Conservation (phyloP, 2,113 vertebrate genomes). For the Cottus gobio region DNA sequence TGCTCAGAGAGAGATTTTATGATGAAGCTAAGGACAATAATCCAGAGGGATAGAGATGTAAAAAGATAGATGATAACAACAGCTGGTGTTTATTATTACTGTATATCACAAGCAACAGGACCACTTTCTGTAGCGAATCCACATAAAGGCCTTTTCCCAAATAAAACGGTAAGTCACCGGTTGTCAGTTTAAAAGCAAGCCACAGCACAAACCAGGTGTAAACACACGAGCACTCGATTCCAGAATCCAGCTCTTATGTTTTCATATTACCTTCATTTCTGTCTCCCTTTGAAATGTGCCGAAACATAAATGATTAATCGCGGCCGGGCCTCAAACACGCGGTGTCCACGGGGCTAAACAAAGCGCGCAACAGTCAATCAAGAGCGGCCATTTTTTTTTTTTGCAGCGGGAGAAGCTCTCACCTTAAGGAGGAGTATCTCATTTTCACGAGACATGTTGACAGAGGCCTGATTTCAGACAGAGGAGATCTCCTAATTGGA, state of each 20-base stretch:
- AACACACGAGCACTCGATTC: background rate
- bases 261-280: background rate
- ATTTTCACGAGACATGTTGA: constrained; percentile 78
- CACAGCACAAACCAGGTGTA: background rate
- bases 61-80: background rate
- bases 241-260: background rate
- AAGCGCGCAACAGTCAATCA: constrained; percentile 42
- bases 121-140: background rate
- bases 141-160: background rate
- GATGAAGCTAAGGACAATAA: background rate
- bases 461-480: constrained; percentile 71
- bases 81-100: background rate
- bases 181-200: background rate
- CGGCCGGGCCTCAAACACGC: constrained; percentile 32
- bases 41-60: background rate
- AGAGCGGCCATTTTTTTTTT: constrained; percentile 36
- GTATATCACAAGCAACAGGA: background rate
- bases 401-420: constrained; percentile 9
- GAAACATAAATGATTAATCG: constrained; percentile 37
- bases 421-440: constrained; percentile 66
- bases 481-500: constrained; percentile 85
- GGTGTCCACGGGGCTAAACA: constrained; percentile 59
- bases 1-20: background rate
- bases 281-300: constrained; percentile 13
- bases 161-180: background rate